A percentile compares a stretch with the other conserved stretches of the same genome.
These are phyloP conservation scores for Platichthys stellatus DNA, from an alignment of 2,113 vertebrate genomes.

Conservation along the genomic window DNA sequence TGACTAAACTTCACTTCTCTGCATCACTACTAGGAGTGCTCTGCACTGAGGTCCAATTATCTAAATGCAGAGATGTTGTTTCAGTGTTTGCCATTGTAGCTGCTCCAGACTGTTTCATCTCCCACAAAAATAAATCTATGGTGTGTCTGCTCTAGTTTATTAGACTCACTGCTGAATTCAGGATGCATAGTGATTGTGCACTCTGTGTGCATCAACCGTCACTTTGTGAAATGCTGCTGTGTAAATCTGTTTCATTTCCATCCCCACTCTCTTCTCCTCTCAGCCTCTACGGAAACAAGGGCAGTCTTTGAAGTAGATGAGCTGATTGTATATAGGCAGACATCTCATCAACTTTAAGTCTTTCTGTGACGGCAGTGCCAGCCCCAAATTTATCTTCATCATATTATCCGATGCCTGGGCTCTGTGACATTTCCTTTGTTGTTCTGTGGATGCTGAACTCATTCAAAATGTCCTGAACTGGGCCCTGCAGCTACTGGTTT, in stretches of 20 bases:
- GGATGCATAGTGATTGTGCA: background rate
- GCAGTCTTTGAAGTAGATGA: conserved; percentile 34
- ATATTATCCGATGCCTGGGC: background rate
- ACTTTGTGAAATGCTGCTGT: conserved; percentile 20
- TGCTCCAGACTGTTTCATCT: background rate
- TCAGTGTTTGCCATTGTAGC: conserved; percentile 7
- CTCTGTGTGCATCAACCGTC: background rate
- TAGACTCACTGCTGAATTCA: conserved; percentile 4
- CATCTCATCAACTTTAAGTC: conserved; percentile 17
- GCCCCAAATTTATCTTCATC: conserved; percentile 8
- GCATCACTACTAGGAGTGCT: background rate
- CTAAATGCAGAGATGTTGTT: conserved; percentile 1
- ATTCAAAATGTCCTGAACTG: background rate
- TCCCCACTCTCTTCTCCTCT: background rate
- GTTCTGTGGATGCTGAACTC: background rate
- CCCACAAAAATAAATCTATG: background rate
- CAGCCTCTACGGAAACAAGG: conserved; percentile 27
- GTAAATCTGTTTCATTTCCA: conserved; percentile 24
- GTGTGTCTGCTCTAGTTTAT: conserved; percentile 8
- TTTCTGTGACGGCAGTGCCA: background rate
- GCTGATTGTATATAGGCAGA: background rate
- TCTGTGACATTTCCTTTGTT: background rate
- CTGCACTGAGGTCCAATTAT: conserved; percentile 41
- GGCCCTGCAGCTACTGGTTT: background rate
- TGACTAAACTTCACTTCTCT: background rate